These are phyloP conservation scores for Phalanger gymnotis DNA, from an alignment of 2,797 vertebrate species.

Conservation along the genomic window DNA sequence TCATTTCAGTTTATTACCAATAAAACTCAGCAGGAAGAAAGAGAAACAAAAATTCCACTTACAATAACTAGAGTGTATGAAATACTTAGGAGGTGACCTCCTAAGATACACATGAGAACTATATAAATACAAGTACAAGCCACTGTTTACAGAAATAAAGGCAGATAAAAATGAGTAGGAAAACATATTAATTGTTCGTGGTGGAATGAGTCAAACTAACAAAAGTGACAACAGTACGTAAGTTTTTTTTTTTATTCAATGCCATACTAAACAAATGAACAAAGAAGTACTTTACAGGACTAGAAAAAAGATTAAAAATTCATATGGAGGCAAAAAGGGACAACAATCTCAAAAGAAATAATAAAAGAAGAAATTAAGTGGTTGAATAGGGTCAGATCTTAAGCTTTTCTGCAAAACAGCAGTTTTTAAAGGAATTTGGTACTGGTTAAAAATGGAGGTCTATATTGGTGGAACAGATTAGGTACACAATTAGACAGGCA, in stretches of 20 bases:
- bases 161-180: not conserved
- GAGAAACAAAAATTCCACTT: not conserved
- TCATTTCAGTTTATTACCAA: not conserved
- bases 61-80: not conserved
- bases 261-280: not conserved
- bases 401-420: not conserved
- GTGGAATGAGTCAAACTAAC: not conserved
- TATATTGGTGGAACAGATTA: not conserved
- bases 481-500: not conserved
- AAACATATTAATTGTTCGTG: not conserved
- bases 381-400: not conserved
- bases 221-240: not conserved
- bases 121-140: not conserved
- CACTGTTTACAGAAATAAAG: not conserved
- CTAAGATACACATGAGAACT: not conserved
- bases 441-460: not conserved
- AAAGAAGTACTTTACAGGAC: not conserved
- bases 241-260: not conserved
- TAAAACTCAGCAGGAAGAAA: not conserved
- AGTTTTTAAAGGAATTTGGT: not conserved
- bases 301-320: not conserved
- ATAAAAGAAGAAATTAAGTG: not conserved
- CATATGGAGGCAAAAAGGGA: not conserved
- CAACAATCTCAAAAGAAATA: not conserved
- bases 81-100: not conserved